phyloP scores from a whole-genome alignment of 2,888 invertebrate genomes.

The Drosophila suboccidentalis region DNA sequence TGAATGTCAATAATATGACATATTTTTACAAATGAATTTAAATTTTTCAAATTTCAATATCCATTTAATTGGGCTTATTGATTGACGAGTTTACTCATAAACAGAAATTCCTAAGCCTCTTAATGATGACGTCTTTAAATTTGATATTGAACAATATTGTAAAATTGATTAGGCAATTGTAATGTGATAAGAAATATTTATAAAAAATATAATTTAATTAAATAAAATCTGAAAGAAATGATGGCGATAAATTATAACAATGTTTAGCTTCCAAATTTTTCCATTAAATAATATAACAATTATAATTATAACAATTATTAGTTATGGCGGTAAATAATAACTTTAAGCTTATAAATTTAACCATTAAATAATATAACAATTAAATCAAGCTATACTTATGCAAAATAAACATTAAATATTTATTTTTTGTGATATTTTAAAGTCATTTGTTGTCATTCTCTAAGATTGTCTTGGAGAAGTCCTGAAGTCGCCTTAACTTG shows the following conservation, averaged over 20 bases:
- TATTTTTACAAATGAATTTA: neutral
- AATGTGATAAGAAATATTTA: neutral
- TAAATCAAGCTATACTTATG: too few relatives aligned
- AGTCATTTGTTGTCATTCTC: neutral
- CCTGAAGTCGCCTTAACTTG: neutral
- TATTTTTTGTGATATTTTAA: neutral
- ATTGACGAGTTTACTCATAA: neutral
- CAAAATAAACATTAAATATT: too few relatives aligned
- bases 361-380: too few relatives aligned
- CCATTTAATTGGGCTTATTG: neutral
- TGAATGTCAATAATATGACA: neutral
- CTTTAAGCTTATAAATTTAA: too few relatives aligned
- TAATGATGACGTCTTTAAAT: neutral
- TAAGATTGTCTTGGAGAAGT: neutral
- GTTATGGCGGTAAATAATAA: too few relatives aligned
- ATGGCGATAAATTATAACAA: neutral
- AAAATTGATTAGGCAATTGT: neutral
- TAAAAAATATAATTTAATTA: neutral
- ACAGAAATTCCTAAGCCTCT: neutral
- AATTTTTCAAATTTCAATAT: neutral
- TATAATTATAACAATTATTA: too few relatives aligned
- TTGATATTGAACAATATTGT: neutral
- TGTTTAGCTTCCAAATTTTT: too few relatives aligned
- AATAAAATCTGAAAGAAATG: neutral
- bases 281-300: too few relatives aligned